Evolutionary conservation across 2,888 invertebrate genomes (phyloP).

Genomic region (Epirrhoe alternata): DNA sequence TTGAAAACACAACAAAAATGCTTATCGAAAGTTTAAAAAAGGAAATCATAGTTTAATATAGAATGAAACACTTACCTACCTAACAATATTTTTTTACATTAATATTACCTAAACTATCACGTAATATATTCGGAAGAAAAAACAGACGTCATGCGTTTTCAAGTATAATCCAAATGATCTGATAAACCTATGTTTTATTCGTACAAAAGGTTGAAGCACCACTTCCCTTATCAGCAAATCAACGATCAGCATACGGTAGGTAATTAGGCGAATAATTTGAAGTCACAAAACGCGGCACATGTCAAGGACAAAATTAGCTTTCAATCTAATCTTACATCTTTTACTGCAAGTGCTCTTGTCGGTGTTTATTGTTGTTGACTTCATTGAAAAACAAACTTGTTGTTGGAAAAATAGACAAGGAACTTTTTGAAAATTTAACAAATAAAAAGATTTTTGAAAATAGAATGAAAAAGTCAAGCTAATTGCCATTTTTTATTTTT

Average conservation of each 20-base stretch:
- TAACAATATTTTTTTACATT: too few species aligned
- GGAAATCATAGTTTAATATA: too few species aligned
- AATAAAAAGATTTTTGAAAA: too few species aligned
- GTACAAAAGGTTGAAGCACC: slow-evolving; percentile 55
- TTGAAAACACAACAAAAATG: too few species aligned
- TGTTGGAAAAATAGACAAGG: background rate
- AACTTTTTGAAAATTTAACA: too few species aligned
- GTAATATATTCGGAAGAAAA: background rate
- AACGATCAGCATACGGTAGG: slow-evolving; percentile 61
- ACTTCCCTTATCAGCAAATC: slow-evolving; percentile 69
- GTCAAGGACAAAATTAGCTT: slow-evolving; percentile 71
- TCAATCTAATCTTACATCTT: slow-evolving; percentile 70
- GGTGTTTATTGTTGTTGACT: slow-evolving; percentile 44
- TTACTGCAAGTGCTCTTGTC: slow-evolving; percentile 49
- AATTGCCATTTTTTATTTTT: slow-evolving; percentile 11
- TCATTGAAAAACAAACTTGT: slow-evolving; percentile 15
- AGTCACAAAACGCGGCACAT: slow-evolving; percentile 59
- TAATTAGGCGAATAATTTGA: slow-evolving; percentile 77
- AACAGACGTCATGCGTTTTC: background rate
- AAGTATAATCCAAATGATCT: slow-evolving; percentile 28
- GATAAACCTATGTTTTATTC: slow-evolving; percentile 25
- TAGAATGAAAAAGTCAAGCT: background rate
- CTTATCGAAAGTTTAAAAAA: too few species aligned
- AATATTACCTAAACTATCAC: too few species aligned
- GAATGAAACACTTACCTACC: too few species aligned